A percentile compares a stretch with the other conserved stretches of the same genome.
These are phyloP conservation scores for Synergus laeviventris DNA, from an alignment of 2,888 invertebrate species.

Conservation along the genomic window DNA sequence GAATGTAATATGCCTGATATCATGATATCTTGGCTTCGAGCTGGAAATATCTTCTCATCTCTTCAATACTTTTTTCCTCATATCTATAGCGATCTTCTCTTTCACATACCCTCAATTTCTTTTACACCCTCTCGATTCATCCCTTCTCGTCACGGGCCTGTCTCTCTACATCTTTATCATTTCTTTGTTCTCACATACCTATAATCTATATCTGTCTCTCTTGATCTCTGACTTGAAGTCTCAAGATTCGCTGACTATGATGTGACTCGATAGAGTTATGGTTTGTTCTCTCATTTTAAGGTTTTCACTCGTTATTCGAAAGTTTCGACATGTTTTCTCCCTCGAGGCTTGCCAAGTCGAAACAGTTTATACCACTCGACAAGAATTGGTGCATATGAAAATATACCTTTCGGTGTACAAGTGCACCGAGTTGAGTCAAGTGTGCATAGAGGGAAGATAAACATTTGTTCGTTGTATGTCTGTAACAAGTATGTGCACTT, in stretches of 20 bases:
- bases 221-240: conserved; percentile 17
- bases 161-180: background rate
- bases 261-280: background rate
- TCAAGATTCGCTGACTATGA: conserved; percentile 18
- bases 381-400: background rate
- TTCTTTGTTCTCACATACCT: conserved; percentile 7
- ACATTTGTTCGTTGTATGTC: conserved; percentile 18
- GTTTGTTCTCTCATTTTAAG: conserved; percentile 3
- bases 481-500: background rate
- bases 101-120: conserved; percentile 44
- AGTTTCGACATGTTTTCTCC: conserved; percentile 53
- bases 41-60: conserved; percentile 33
- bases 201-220: background rate
- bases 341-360: conserved; percentile 59
- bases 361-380: conserved; percentile 38
- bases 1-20: conserved; percentile 57
- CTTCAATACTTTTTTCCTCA: conserved; percentile 21
- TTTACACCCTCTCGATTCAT: conserved; percentile 35
- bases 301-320: conserved; percentile 53
- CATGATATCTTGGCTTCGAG: conserved; percentile 48
- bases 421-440: conserved; percentile 8
- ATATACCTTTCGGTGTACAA: background rate
- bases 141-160: conserved; percentile 32
- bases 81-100: conserved; percentile 20
- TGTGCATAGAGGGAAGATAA: conserved; percentile 2